These are phyloP conservation scores for Malacosoma neustria DNA, from an alignment of 2,888 invertebrate species.

Conservation along the genomic window DNA sequence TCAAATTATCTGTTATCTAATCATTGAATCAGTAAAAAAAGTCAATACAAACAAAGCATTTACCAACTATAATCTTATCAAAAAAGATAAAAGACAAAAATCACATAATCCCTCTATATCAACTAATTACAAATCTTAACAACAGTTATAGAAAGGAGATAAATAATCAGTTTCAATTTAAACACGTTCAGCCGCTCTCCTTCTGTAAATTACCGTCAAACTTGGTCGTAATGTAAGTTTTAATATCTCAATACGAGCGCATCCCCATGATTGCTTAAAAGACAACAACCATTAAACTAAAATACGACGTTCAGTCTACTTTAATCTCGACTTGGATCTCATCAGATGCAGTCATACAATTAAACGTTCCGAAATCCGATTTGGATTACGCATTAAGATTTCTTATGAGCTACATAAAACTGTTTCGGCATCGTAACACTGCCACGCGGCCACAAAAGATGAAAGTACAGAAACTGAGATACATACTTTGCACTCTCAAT, in stretches of 20 bases:
- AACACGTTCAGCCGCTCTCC: background rate
- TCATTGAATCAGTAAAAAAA: too few relatives aligned
- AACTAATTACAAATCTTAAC: background rate
- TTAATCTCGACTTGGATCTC: constrained; percentile 31
- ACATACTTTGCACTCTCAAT: too few relatives aligned
- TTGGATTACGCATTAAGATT: constrained; percentile 44
- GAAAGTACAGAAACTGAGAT: too few relatives aligned
- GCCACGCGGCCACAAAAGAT: too few relatives aligned
- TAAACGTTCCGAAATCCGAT: constrained; percentile 42
- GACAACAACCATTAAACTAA: constrained; percentile 35
- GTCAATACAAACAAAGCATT: too few relatives aligned
- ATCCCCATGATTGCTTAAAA: constrained; percentile 28
- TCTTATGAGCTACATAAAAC: constrained; percentile 43
- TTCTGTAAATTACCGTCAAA: constrained; percentile 21
- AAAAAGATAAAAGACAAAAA: background rate
- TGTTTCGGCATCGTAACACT: constrained; percentile 40
- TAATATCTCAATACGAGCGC: constrained; percentile 26
- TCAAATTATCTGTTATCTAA: too few relatives aligned
- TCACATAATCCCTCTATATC: background rate
- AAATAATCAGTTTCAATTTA: background rate
- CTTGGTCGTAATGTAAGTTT: constrained; percentile 19
- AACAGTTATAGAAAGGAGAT: background rate
- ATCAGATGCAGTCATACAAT: constrained; percentile 29
- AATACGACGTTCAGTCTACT: constrained; percentile 37
- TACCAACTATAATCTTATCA: too few relatives aligned